phyloP scores from a whole-genome alignment of 1,140 invertebrate genomes.

The Drosophila bifasciata region DNA sequence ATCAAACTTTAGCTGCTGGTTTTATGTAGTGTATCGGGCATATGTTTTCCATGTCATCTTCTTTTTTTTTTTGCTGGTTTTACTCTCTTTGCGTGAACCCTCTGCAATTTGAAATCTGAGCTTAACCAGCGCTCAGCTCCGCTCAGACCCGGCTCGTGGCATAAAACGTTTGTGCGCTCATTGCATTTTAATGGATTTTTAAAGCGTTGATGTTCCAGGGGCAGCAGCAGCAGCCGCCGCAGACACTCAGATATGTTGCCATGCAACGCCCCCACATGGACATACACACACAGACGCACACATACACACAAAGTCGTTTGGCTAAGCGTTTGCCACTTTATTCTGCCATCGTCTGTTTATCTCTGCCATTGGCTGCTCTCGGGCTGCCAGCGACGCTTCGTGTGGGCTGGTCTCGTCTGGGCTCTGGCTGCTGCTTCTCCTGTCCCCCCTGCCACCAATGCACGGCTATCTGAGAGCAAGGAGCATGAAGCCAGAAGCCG shows the following conservation, averaged over 20 bases:
- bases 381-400: conserved; percentile 23
- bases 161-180: conserved; percentile 63
- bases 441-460: not conserved
- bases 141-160: conserved; percentile 23
- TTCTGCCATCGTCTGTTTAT: conserved; percentile 68
- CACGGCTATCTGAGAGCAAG: not conserved
- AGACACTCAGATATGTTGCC: conserved; percentile 42
- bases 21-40: not conserved
- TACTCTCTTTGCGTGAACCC: conserved; percentile 1
- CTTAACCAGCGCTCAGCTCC: conserved; percentile 40
- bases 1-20: too few species aligned
- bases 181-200: conserved; percentile 71
- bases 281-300: conserved; percentile 9
- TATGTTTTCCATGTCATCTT: not conserved
- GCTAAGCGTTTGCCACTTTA: conserved; percentile 68
- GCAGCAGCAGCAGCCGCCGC: conserved; percentile 2
- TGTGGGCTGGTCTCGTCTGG: conserved; percentile 13
- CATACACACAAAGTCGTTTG: conserved; percentile 27
- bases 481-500: conserved; percentile 3
- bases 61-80: conserved; percentile 9
- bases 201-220: conserved; percentile 41
- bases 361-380: conserved; percentile 45
- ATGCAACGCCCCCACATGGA: conserved; percentile 30
- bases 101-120: conserved; percentile 40
- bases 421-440: conserved; percentile 5